A percentile compares a stretch with the other conserved stretches of the same genome.
These are phyloP conservation scores for Mallotus villosus DNA, from an alignment of 2,797 vertebrate genomes.

Conservation along the genomic window DNA sequence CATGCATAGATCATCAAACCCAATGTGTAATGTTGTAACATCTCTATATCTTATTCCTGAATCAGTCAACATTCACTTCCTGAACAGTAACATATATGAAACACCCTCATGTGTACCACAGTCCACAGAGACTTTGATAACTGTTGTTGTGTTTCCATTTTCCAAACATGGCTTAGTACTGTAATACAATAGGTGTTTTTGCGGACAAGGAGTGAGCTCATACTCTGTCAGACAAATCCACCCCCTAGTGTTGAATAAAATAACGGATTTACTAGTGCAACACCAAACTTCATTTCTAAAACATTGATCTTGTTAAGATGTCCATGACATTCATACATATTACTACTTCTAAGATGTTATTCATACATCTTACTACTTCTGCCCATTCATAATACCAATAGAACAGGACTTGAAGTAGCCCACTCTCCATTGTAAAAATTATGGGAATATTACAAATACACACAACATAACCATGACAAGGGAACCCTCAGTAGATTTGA, in stretches of 20 bases:
- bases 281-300: background rate
- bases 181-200: background rate
- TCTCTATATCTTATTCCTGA: conserved; percentile 25
- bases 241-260: conserved; percentile 37
- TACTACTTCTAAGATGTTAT: too few relatives aligned
- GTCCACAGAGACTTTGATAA: background rate
- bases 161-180: background rate
- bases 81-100: conserved; percentile 24
- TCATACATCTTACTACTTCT: background rate
- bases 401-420: background rate
- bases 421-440: too few relatives aligned
- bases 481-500: too few relatives aligned
- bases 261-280: background rate
- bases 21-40: background rate
- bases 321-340: background rate
- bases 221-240: background rate
- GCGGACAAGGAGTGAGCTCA: background rate
- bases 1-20: background rate
- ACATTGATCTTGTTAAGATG: background rate
- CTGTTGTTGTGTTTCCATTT: background rate
- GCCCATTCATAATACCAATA: background rate
- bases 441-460: too few relatives aligned
- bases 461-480: too few relatives aligned
- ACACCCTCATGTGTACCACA: background rate
- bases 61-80: conserved; percentile 44